Evolutionary conservation across 2,888 invertebrate genomes (phyloP).

Genomic region (Apocheima hispidaria): DNA sequence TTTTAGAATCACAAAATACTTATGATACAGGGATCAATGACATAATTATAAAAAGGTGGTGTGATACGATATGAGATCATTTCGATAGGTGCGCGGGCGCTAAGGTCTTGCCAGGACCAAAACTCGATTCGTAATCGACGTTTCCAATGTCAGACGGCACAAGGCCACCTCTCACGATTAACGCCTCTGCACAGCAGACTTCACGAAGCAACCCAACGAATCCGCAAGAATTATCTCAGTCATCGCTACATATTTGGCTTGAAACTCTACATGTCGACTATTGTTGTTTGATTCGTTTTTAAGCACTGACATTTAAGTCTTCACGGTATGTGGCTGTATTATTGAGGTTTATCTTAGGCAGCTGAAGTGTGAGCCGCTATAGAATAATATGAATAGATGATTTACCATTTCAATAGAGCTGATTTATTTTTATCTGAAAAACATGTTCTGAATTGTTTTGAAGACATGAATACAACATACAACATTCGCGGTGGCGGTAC

Average conservation of each 20-base stretch:
- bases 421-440: slow-evolving; percentile 6
- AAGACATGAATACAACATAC: slow-evolving; percentile 3
- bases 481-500: neutral
- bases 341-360: slow-evolving; percentile 35
- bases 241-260: slow-evolving; percentile 54
- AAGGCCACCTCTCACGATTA: slow-evolving; percentile 78
- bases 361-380: slow-evolving; percentile 1
- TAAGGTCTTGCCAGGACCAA: slow-evolving; percentile 60
- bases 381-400: slow-evolving; percentile 14
- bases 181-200: slow-evolving; percentile 62
- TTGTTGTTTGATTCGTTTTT: slow-evolving; percentile 55
- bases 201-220: slow-evolving; percentile 52
- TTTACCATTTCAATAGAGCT: slow-evolving; percentile 22
- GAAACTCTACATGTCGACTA: slow-evolving; percentile 50
- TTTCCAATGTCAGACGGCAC: slow-evolving; percentile 75
- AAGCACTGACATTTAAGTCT: slow-evolving; percentile 51
- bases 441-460: neutral
- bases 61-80: slow-evolving; percentile 40
- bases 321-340: slow-evolving; percentile 30
- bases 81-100: slow-evolving; percentile 54
- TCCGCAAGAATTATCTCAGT: slow-evolving; percentile 55
- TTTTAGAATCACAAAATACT: neutral
- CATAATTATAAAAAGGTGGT: slow-evolving; percentile 7
- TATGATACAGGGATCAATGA: neutral
- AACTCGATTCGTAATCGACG: slow-evolving; percentile 70